These are phyloP conservation scores for Hydrophis major DNA, from an alignment of 2,797 vertebrate species.

Conservation along the genomic window DNA sequence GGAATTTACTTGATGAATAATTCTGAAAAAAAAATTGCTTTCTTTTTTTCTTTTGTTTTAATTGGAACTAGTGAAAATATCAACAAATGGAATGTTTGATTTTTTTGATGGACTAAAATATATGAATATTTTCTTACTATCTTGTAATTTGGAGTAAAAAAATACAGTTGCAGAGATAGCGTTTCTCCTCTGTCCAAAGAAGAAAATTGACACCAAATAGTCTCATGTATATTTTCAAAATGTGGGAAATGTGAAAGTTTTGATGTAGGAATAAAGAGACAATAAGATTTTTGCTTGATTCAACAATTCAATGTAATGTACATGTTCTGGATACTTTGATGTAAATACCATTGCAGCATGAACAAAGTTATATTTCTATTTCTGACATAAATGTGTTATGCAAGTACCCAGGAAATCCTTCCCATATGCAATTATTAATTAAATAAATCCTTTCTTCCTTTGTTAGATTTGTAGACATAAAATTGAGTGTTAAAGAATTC, in stretches of 20 bases:
- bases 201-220: constrained; percentile 20
- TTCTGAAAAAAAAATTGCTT: background rate
- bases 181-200: background rate
- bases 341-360: background rate
- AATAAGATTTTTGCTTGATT: background rate
- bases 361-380: background rate
- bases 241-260: constrained; percentile 36
- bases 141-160: background rate
- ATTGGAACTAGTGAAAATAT: background rate
- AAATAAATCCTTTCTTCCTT: background rate
- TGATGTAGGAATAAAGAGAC: accelerated
- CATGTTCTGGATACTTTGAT: background rate
- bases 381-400: background rate
- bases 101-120: background rate
- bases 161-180: background rate
- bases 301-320: background rate
- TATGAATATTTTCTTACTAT: background rate
- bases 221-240: constrained; percentile 30
- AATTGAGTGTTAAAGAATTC: background rate
- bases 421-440: background rate
- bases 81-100: background rate
- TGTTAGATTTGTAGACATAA: background rate
- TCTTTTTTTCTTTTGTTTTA: background rate
- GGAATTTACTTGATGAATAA: background rate
- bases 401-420: background rate